Percentiles rank a stretch among this genome's conserved stretches.
Conservation (phyloP, 1,140 invertebrate species). For the Plectrocnemia conspersa region DNA sequence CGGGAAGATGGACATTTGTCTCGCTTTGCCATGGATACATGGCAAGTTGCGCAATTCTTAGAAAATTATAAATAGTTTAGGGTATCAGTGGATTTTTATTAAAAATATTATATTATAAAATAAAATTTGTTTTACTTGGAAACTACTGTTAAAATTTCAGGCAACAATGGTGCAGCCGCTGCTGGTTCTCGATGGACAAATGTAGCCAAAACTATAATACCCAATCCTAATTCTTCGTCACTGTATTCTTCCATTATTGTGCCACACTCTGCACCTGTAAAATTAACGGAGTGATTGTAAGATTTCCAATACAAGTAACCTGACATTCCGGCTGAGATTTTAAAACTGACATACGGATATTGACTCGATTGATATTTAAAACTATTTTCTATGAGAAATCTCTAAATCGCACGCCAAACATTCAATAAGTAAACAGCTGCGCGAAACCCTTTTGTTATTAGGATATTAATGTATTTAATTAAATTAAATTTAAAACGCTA, state of each 20-base stretch:
- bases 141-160: conserved; percentile 84
- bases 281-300: no score
- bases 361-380: not conserved
- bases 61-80: conserved; percentile 25
- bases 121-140: no score
- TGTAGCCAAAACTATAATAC: conserved; percentile 89
- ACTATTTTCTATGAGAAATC: no score
- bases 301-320: conserved; percentile 12
- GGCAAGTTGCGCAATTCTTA: conserved; percentile 66
- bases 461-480: no score
- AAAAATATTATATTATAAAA: no score
- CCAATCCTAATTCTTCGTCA: conserved; percentile 93
- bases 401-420: no score
- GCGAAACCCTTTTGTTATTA: no score
- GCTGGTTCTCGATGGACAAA: conserved; percentile 94
- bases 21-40: conserved; percentile 90
- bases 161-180: conserved; percentile 86
- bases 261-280: conserved; percentile 73
- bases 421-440: no score
- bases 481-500: no score
- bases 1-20: conserved; percentile 79
- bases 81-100: not conserved
- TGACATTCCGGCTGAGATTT: not conserved
- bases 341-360: no score
- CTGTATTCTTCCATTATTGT: conserved; percentile 86